Percentiles rank a stretch among this genome's conserved stretches.
Conservation (phyloP, 37 sponge, comb jelly and placozoan species). For the Chondrilla cf. caribensis region DNA sequence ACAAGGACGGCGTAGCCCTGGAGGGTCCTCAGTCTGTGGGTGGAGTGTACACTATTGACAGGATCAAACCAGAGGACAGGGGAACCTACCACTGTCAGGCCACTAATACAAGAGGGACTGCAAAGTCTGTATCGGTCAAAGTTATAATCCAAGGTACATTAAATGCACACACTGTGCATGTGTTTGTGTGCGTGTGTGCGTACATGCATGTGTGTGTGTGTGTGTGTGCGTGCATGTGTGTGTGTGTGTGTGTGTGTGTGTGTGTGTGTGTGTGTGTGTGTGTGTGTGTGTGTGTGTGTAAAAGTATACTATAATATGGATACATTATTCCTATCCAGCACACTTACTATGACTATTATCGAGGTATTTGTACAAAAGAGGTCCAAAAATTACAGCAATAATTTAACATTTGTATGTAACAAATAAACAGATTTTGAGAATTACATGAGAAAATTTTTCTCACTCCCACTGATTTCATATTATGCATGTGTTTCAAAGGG, state of each 20-base stretch:
- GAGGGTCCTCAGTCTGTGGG: background rate
- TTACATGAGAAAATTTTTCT: no score
- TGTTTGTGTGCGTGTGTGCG: background rate
- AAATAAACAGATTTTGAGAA: no score
- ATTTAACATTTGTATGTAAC: no score
- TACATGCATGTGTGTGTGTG: background rate
- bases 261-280: background rate
- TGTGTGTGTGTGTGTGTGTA: no score
- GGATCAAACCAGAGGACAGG: background rate
- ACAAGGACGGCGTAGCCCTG: constrained; percentile 1
- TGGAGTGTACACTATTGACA: background rate
- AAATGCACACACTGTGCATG: background rate
- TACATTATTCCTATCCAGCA: no score
- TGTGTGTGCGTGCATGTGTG: background rate
- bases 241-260: constrained; percentile 13
- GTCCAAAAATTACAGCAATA: no score
- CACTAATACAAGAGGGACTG: background rate
- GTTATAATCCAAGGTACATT: background rate
- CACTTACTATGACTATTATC: no score
- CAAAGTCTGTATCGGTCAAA: background rate
- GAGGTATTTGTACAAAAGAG: no score
- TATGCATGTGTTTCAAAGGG: no score
- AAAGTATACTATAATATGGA: no score
- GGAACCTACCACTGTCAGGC: constrained; percentile 22
- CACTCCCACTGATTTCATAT: no score